Evolutionary conservation across 2,888 invertebrate genomes (phyloP).

Genomic region (Gibbula magus): DNA sequence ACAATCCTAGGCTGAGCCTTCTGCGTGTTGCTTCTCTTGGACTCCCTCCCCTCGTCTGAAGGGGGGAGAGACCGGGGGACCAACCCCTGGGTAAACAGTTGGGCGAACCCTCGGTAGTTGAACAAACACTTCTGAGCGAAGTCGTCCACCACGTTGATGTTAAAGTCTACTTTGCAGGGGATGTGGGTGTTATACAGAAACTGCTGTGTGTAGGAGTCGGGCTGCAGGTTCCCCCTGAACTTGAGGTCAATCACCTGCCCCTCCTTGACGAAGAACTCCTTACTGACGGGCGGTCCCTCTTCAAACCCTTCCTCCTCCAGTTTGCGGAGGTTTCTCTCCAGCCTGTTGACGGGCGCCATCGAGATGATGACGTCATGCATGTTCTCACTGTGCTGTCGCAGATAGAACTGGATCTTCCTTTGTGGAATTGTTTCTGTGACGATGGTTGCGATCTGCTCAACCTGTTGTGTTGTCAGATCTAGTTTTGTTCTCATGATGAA

Average conservation of each 20-base stretch:
- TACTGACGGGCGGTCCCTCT: conserved; percentile 61
- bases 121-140: conserved; percentile 70
- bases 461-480: conserved; percentile 21
- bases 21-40: conserved; percentile 20
- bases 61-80: conserved; percentile 41
- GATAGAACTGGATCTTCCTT: conserved; percentile 56
- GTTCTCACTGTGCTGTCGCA: conserved; percentile 61
- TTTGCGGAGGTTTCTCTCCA: conserved; percentile 53
- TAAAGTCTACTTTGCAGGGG: conserved; percentile 51
- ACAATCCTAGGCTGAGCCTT: conserved; percentile 41
- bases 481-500: conserved; percentile 32
- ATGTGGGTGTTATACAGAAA: conserved; percentile 66
- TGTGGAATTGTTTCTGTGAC: conserved; percentile 53
- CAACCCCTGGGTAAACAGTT: conserved; percentile 59
- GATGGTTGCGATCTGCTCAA: conserved; percentile 54
- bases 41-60: conserved; percentile 36
- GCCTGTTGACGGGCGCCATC: conserved; percentile 46
- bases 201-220: conserved; percentile 34
- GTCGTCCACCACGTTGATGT: conserved; percentile 61
- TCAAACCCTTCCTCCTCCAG: conserved; percentile 62
- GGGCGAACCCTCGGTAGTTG: conserved; percentile 69
- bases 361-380: conserved; percentile 54
- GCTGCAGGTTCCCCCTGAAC: conserved; percentile 68
- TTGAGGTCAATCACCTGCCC: conserved; percentile 65
- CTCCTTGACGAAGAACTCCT: conserved; percentile 61